phyloP scores from a whole-genome alignment of 2,113 vertebrate species.

The Pachypanchax playfairii region DNA sequence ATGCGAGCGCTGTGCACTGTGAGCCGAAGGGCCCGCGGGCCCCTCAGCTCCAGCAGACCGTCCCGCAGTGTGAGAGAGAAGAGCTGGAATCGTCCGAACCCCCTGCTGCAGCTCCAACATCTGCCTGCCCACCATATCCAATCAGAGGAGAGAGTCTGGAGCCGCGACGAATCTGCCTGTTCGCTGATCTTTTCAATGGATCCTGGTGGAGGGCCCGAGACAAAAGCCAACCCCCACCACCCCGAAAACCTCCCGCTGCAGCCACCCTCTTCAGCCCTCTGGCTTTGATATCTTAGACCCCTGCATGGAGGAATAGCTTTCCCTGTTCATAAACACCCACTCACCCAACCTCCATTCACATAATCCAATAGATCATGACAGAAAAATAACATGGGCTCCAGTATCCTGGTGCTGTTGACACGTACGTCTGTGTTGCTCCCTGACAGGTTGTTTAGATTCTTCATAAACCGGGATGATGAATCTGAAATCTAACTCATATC shows the following conservation, averaged over 20 bases:
- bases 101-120: constrained; percentile 81
- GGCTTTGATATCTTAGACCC: constrained; percentile 85
- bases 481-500: constrained; percentile 4
- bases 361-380: constrained; percentile 75
- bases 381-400: constrained; percentile 68
- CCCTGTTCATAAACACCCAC: constrained; percentile 44
- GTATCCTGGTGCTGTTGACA: constrained; percentile 39
- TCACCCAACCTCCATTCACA: constrained; percentile 56
- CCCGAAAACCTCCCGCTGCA: constrained; percentile 44
- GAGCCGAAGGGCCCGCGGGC: constrained; percentile 44
- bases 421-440: constrained; percentile 19
- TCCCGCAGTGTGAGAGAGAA: constrained; percentile 66
- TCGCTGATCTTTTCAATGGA: constrained; percentile 82
- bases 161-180: constrained; percentile 79
- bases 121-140: constrained; percentile 74
- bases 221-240: constrained; percentile 72
- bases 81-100: constrained; percentile 70
- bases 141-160: constrained; percentile 69
- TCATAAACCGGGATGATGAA: constrained; percentile 30
- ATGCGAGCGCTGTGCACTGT: constrained; percentile 40
- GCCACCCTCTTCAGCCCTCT: constrained; percentile 63
- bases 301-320: constrained; percentile 71
- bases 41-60: constrained; percentile 46
- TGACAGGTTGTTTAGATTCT: constrained; percentile 49
- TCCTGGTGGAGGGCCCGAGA: constrained; percentile 76